Conservation (phyloP, 2,113 vertebrate genomes). For the Anolis carolinensis region DNA sequence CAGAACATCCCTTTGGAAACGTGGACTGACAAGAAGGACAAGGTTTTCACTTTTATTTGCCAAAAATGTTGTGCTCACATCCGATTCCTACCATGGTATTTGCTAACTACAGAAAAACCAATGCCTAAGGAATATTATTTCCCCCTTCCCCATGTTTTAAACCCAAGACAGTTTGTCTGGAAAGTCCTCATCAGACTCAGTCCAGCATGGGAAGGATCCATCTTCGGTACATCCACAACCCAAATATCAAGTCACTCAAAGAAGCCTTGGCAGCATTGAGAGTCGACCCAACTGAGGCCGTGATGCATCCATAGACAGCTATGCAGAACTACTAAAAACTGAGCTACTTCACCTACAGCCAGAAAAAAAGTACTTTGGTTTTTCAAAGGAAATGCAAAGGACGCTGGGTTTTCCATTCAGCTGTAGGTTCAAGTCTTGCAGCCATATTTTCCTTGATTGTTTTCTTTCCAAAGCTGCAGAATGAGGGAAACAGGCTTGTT, state of each 20-base stretch:
- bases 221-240: fast-evolving
- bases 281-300: slow-evolving; percentile 39
- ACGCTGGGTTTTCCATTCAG: slow-evolving; percentile 16
- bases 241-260: slow-evolving; percentile 35
- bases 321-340: slow-evolving; percentile 29
- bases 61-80: background rate
- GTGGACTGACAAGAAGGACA: background rate
- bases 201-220: background rate
- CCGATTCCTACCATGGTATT: background rate
- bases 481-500: slow-evolving; percentile 26
- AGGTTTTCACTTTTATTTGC: slow-evolving; percentile 53
- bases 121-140: background rate
- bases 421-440: slow-evolving; percentile 26
- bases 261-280: slow-evolving; percentile 14
- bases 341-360: slow-evolving; percentile 46
- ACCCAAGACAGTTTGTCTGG: background rate
- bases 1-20: slow-evolving; percentile 8
- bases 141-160: background rate
- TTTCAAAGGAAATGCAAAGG: slow-evolving; percentile 50
- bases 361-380: slow-evolving; percentile 64
- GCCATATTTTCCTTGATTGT: slow-evolving; percentile 18
- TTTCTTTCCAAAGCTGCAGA: slow-evolving; percentile 53
- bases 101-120: background rate
- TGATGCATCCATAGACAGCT: slow-evolving; percentile 42
- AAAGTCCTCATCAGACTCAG: background rate